Percentiles rank a stretch among this genome's conserved stretches.
Evolutionary conservation across 1,140 invertebrate species (phyloP).

Genomic region (Aleiodes sp.): DNA sequence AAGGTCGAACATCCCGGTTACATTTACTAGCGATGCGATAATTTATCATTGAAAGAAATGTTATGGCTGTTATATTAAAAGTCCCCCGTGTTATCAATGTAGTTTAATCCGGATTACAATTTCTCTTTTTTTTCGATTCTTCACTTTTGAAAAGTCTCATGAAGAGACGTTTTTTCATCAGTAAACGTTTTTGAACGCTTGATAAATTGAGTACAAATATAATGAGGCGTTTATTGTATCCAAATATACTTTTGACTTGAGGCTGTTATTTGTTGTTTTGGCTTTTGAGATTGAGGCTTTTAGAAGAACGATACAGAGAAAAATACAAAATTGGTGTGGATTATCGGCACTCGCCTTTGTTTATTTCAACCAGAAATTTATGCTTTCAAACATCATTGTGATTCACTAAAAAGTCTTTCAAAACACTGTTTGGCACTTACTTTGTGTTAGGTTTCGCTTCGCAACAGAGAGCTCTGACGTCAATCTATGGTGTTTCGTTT

Average conservation of each 20-base stretch:
- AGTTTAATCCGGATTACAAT: constrained; percentile 43
- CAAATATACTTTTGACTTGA: too few relatives aligned
- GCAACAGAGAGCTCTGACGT: background rate
- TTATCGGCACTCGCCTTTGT: background rate
- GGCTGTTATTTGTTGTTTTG: background rate
- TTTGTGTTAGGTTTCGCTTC: constrained; percentile 1
- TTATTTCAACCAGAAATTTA: background rate
- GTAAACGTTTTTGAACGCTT: too few relatives aligned
- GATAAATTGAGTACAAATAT: too few relatives aligned
- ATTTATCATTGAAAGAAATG: constrained; percentile 59
- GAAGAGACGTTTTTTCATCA: too few relatives aligned
- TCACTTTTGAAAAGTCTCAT: too few relatives aligned
- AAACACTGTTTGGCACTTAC: background rate
- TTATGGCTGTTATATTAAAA: constrained; percentile 58
- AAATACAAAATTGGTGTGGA: background rate
- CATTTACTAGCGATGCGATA: constrained; percentile 54
- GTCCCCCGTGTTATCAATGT: constrained; percentile 47
- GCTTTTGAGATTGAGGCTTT: background rate
- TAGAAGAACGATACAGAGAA: background rate
- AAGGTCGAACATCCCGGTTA: constrained; percentile 63
- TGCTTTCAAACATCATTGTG: background rate
- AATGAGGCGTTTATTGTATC: too few relatives aligned
- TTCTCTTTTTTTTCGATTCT: too few relatives aligned
- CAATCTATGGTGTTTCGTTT: background rate
- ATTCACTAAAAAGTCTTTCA: background rate